phyloP scores from a whole-genome alignment of 1,140 invertebrate genomes.

The Cotesia vestalis region DNA sequence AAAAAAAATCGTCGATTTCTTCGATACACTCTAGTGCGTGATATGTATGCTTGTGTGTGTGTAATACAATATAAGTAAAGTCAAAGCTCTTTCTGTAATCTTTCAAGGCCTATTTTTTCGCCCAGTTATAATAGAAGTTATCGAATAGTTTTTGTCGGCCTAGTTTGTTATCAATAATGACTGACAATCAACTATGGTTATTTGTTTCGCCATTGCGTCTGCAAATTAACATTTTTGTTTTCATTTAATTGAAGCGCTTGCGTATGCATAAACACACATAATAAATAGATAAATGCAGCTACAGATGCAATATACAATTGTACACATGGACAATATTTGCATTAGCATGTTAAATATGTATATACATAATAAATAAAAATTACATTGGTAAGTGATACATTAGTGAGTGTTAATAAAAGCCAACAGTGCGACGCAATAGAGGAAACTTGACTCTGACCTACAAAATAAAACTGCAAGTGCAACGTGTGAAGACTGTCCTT shows the following conservation, averaged over 20 bases:
- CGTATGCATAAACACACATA: too few species aligned
- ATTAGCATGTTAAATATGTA: slow-evolving; percentile 15
- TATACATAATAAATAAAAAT: background rate
- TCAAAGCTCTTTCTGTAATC: slow-evolving; percentile 47
- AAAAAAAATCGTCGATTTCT: too few species aligned
- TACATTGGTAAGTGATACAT: background rate
- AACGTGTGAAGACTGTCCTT: slow-evolving; percentile 37
- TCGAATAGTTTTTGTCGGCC: slow-evolving; percentile 61
- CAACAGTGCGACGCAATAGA: slow-evolving; percentile 48
- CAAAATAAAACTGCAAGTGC: slow-evolving; percentile 48
- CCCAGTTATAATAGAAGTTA: slow-evolving; percentile 59
- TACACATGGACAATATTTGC: background rate
- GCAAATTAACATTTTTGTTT: slow-evolving; percentile 11
- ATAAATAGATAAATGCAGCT: too few species aligned
- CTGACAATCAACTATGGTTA: slow-evolving; percentile 26
- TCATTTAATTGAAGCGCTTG: background rate
- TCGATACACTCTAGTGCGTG: too few species aligned
- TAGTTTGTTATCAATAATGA: slow-evolving; percentile 58
- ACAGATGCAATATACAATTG: background rate
- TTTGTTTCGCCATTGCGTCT: slow-evolving; percentile 8
- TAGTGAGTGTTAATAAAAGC: slow-evolving; percentile 49
- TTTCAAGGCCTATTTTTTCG: slow-evolving; percentile 59
- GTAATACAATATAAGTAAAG: background rate
- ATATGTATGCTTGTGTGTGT: too few species aligned
- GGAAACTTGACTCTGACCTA: slow-evolving; percentile 56